phyloP scores from a whole-genome alignment of 2,888 invertebrate species.

The Heliconius aoede region DNA sequence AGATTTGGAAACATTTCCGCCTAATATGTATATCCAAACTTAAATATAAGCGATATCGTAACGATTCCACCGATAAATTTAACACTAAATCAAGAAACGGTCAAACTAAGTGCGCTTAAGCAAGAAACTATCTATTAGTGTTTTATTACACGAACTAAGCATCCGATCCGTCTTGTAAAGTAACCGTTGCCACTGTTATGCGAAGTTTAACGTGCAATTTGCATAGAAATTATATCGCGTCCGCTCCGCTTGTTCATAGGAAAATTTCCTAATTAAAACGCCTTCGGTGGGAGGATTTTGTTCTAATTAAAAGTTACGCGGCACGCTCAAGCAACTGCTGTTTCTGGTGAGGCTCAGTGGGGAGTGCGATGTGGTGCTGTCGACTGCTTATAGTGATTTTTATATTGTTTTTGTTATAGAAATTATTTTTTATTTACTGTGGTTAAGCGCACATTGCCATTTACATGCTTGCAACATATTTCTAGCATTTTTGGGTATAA shows the following conservation, averaged over 20 bases:
- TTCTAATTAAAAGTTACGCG: conserved; percentile 81
- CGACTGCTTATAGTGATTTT: not conserved
- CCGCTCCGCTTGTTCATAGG: conserved; percentile 75
- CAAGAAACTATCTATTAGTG: conserved; percentile 27
- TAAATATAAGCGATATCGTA: not conserved
- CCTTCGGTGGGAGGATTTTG: conserved; percentile 78
- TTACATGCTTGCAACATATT: not conserved
- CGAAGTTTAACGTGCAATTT: conserved; percentile 81
- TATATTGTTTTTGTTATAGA: not conserved
- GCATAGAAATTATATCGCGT: conserved; percentile 82
- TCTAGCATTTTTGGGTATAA: not conserved
- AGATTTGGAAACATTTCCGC: not conserved
- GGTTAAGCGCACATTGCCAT: not conserved
- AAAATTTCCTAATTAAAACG: conserved; percentile 83
- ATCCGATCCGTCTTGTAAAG: conserved; percentile 55
- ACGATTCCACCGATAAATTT: not conserved
- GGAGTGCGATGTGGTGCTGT: conserved; percentile 40
- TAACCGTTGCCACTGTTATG: conserved; percentile 63
- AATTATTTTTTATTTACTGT: not conserved
- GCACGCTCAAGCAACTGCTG: conserved; percentile 48
- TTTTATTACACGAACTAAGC: conserved; percentile 46
- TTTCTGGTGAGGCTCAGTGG: conserved; percentile 3
- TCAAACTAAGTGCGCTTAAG: conserved; percentile 3
- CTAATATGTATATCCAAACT: not conserved
- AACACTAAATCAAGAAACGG: not conserved